Conservation (phyloP, 2,113 vertebrate species). For the Mirounga angustirostris region DNA sequence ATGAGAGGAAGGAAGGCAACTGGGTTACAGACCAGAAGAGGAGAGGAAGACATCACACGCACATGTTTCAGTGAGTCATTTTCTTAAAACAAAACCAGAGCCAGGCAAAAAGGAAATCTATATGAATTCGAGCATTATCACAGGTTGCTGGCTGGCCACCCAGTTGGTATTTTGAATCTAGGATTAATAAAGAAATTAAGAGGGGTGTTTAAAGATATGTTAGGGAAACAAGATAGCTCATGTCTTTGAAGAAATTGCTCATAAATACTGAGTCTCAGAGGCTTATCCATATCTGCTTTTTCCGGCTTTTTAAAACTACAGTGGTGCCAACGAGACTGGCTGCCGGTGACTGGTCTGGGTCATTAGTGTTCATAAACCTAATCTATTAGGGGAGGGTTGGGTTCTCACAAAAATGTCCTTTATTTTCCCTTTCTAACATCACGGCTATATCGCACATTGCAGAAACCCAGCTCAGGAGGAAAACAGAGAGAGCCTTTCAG, state of each 20-base stretch:
- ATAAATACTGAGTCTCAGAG: neutral
- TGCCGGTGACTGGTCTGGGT: neutral
- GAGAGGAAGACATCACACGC: neutral
- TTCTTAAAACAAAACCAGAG: slow-evolving; percentile 72
- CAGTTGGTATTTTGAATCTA: slow-evolving; percentile 23
- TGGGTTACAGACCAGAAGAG: slow-evolving; percentile 32
- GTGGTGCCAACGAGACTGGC: neutral
- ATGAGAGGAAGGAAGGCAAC: slow-evolving; percentile 70
- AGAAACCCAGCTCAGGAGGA: neutral
- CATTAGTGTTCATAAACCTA: neutral
- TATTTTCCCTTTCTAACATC: slow-evolving; percentile 42
- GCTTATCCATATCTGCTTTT: neutral
- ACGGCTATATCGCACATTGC: neutral
- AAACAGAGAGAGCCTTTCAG: slow-evolving; percentile 28
- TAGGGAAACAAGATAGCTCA: neutral
- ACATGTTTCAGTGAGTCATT: slow-evolving; percentile 66
- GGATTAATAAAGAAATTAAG: neutral
- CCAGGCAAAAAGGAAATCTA: slow-evolving; percentile 7
- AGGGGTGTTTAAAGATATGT: neutral
- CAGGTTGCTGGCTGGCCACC: neutral
- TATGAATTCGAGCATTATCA: slow-evolving; percentile 14
- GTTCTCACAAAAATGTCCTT: slow-evolving; percentile 33
- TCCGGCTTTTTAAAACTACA: neutral
- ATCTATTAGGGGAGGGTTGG: neutral
- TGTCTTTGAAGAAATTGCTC: slow-evolving; percentile 4